Evolutionary conservation across 2,797 vertebrate species (phyloP).

Genomic region (Neomorphus geoffroyi): DNA sequence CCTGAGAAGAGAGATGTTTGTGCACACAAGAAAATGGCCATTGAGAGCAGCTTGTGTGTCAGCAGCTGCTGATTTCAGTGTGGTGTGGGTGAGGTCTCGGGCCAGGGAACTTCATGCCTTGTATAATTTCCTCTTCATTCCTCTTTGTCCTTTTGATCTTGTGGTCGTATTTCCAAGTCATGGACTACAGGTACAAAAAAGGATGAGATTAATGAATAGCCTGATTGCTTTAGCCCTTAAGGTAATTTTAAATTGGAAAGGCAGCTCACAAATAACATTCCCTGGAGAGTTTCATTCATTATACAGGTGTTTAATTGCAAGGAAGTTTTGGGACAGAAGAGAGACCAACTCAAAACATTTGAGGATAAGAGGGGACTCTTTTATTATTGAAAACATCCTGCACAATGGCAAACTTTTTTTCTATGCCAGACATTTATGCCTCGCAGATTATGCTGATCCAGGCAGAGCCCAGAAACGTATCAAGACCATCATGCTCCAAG

Average conservation of each 20-base stretch:
- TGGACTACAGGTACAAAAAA: not conserved
- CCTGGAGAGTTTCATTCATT: constrained; percentile 15
- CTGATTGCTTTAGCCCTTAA: constrained; percentile 52
- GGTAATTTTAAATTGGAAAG: constrained; percentile 57
- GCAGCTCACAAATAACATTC: constrained; percentile 9
- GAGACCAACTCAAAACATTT: not conserved
- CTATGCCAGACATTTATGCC: not conserved
- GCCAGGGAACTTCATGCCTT: not conserved
- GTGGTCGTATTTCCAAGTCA: constrained; percentile 12
- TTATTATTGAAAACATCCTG: not conserved
- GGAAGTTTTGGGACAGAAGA: not conserved
- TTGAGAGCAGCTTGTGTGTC: not conserved
- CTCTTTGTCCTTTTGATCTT: constrained; percentile 41
- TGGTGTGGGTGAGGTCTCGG: not conserved
- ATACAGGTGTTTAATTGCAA: constrained; percentile 21
- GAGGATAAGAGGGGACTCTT: not conserved
- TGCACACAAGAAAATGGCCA: not conserved
- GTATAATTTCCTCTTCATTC: not conserved
- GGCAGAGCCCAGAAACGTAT: not conserved
- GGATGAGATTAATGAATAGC: constrained; percentile 28
- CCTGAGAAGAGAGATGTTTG: not conserved
- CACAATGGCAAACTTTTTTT: not conserved
- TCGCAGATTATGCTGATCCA: not conserved
- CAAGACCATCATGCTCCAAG: not conserved
- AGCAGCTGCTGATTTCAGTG: not conserved